phyloP scores from a whole-genome alignment of 2,113 vertebrate genomes.

The Notarius lentiginosus region DNA sequence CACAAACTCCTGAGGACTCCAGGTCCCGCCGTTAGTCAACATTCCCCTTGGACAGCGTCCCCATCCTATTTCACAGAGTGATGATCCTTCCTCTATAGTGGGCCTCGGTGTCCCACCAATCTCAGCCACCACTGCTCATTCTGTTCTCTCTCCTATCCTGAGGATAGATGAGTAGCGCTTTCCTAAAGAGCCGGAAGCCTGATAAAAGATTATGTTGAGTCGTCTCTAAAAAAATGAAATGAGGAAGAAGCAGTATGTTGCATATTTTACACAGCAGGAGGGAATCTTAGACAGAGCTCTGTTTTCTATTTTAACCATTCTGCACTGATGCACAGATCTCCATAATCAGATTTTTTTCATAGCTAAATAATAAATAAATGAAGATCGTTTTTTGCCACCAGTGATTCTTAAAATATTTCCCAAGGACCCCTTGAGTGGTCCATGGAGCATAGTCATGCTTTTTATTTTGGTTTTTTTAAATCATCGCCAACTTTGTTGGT shows the following conservation, averaged over 20 bases:
- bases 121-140: not conserved
- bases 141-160: slow-evolving; percentile 10
- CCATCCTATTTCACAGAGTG: not conserved
- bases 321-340: no score
- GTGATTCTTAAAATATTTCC: no score
- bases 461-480: no score
- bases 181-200: slow-evolving; percentile 25
- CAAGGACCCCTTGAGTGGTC: no score
- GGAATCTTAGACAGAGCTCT: not conserved
- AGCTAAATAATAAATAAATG: no score
- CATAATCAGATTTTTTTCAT: no score
- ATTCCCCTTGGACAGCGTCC: not conserved
- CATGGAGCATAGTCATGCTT: no score
- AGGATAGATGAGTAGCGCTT: slow-evolving; percentile 41
- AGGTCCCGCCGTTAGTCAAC: not conserved
- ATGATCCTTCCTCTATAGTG: not conserved
- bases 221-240: slow-evolving; percentile 40
- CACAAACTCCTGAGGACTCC: not conserved
- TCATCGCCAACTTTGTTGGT: no score
- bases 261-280: not conserved
- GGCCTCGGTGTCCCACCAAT: not conserved
- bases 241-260: slow-evolving; percentile 17
- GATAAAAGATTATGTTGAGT: slow-evolving; percentile 28
- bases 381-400: no score
- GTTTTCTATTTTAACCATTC: no score